Base-by-base conservation (phyloP, 2,888 invertebrate genomes). In the Mayetiola destructor region DNA sequence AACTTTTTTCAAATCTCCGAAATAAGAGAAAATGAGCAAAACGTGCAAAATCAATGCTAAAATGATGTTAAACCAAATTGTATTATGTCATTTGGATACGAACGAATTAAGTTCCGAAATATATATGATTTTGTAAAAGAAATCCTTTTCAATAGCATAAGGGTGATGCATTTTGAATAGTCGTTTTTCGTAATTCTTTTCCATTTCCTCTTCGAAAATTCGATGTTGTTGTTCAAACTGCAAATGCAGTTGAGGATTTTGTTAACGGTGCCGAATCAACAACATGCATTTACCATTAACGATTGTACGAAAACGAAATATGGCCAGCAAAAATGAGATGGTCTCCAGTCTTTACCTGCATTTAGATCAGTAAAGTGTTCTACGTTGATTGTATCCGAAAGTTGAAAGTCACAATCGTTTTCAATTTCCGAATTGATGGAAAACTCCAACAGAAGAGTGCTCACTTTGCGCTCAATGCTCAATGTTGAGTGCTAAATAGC, bases 281-380 rank as follows among this genome's bases (percentile, higher is more conserved):
- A 27, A 48, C 48, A 48, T 48, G 48, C 27, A 27, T 48, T 48
- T 48, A 4, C 48, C 27, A 48, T 48, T 48, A 48, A 48, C 14
- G n/a, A 9, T n/a, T 8, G 36, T 36, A 12, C 14, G 36, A 36
- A 36, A n/a, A 9, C 39, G 39, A 39, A n/a, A 39, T 18, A 12
- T 32, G 12, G 32, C 12, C 6, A 32, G 8, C 32, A n/a, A n/a
- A n/a, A n/a, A n/a, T n/a, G n/a, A n/a, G n/a, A n/a, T n/a, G n/a
- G n/a, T n/a, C n/a, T n/a, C n/a, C 32, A 39, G 20, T 39, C 3
- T 9, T 18, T 18, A 39, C 39, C 39, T 39, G 39, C 16, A 20
- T n/a, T n/a, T n/a, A n/a, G n/a, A n/a, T n/a, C n/a, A n/a, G n/a
- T n/a, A n/a, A n/a, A n/a, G n/a, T n/a, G n/a, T n/a, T n/a, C n/a